Percentiles rank a stretch among this genome's conserved stretches.
Evolutionary conservation across 2,888 invertebrate species (phyloP).

Genomic region (Cerastoderma edule): DNA sequence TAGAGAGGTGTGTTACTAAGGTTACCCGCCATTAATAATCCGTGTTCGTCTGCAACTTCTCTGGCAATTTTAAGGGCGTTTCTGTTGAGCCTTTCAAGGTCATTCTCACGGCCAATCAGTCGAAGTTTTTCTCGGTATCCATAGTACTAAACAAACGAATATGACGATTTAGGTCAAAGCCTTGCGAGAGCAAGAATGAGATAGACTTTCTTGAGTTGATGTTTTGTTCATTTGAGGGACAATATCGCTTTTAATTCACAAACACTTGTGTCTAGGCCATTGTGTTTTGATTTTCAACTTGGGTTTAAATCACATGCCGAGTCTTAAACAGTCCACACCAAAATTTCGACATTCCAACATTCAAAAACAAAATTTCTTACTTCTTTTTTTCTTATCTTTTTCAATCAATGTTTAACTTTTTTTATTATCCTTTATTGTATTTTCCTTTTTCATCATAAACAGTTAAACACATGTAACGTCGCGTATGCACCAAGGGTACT

Average conservation of each 20-base stretch:
- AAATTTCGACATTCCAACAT: no score
- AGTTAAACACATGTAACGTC: no score
- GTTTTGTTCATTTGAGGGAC: neutral
- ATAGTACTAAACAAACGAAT: constrained; percentile 67
- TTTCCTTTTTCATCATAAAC: no score
- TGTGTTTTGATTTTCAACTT: neutral
- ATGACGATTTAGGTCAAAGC: neutral
- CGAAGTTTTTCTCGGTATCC: constrained; percentile 73
- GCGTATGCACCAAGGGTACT: no score
- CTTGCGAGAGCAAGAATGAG: neutral
- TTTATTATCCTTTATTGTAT: neutral
- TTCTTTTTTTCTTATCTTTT: neutral
- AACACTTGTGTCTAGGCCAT: neutral
- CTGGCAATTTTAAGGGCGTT: constrained; percentile 71
- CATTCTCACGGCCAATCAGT: constrained; percentile 68
- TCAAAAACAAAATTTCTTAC: no score
- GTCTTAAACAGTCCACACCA: neutral
- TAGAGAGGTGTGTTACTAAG: constrained; percentile 73
- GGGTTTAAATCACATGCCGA: neutral
- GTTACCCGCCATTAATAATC: constrained; percentile 77
- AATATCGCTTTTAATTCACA: neutral
- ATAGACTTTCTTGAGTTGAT: neutral
- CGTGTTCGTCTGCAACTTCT: constrained; percentile 71
- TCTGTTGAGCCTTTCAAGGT: constrained; percentile 71
- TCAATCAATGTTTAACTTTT: neutral